Conservation (phyloP, 2,113 vertebrate species). For the Phocoena phocoena region DNA sequence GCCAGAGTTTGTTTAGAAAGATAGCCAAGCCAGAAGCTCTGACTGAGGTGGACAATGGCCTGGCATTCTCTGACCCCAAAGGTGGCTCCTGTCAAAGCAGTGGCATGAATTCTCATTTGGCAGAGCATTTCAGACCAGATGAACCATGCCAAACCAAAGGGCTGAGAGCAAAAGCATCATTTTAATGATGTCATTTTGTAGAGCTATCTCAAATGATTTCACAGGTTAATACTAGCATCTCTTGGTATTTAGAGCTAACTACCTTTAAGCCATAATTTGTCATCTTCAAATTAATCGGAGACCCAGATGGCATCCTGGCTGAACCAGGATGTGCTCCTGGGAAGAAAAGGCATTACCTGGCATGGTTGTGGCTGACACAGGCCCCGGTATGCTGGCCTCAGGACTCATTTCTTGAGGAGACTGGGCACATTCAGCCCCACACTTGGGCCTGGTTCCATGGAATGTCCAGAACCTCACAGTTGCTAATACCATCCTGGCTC, state of each 20-base stretch:
- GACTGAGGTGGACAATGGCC: not conserved
- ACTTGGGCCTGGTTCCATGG: not conserved
- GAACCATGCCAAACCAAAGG: not conserved
- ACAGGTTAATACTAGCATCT: not conserved
- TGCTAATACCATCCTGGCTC: not conserved
- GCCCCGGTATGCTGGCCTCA: not conserved
- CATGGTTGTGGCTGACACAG: not conserved
- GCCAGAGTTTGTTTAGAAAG: not conserved
- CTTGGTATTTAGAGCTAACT: not conserved
- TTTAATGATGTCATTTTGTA: not conserved
- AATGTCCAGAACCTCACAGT: not conserved
- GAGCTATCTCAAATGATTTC: constrained; percentile 4
- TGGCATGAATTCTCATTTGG: not conserved
- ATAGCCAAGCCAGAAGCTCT: not conserved
- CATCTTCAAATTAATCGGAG: constrained; percentile 36
- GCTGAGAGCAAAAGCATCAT: not conserved
- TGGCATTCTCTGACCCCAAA: not conserved
- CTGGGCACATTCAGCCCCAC: not conserved
- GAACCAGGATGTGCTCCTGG: not conserved
- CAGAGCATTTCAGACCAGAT: not conserved
- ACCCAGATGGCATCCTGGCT: not conserved
- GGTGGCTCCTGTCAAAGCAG: not conserved
- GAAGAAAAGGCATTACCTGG: not conserved
- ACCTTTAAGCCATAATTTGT: not conserved
- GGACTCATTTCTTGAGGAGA: constrained; percentile 21